Evolutionary conservation across 2,888 invertebrate species (phyloP).

Genomic region (Harpalus rubripes): DNA sequence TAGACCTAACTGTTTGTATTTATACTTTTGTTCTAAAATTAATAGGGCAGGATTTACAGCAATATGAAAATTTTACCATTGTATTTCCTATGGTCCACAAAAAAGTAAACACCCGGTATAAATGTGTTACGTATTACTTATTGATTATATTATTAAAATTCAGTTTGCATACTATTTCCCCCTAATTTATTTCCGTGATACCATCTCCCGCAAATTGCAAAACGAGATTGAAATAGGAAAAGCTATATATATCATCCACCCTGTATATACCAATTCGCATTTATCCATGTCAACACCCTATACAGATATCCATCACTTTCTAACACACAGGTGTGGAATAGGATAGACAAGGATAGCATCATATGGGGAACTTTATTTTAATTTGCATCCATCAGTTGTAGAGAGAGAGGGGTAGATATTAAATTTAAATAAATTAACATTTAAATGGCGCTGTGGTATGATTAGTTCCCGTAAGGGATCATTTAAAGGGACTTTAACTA

Average conservation of each 20-base stretch:
- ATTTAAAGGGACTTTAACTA: slow-evolving; percentile 8
- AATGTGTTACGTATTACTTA: too few species aligned
- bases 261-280: slow-evolving; percentile 49
- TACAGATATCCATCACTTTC: background rate
- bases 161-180: background rate
- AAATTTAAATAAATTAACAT: slow-evolving; percentile 66
- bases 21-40: too few species aligned
- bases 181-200: slow-evolving; percentile 15
- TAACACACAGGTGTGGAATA: background rate
- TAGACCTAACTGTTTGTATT: too few species aligned
- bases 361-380: slow-evolving; percentile 46
- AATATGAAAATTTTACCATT: too few species aligned
- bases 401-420: slow-evolving; percentile 33
- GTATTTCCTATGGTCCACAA: too few species aligned
- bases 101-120: too few species aligned
- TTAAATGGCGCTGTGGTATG: slow-evolving; percentile 53
- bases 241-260: slow-evolving; percentile 30
- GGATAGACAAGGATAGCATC: background rate
- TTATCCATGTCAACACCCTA: slow-evolving; percentile 39
- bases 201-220: slow-evolving; percentile 10
- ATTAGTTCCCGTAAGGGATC: slow-evolving; percentile 33
- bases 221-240: slow-evolving; percentile 50
- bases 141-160: too few species aligned
- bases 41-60: too few species aligned
- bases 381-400: slow-evolving; percentile 15